Percentiles rank a stretch among this genome's conserved stretches.
These are phyloP conservation scores for Astreopora myriophthalma DNA, from an alignment of 64 coral and sea anemone species.

Conservation along the genomic window DNA sequence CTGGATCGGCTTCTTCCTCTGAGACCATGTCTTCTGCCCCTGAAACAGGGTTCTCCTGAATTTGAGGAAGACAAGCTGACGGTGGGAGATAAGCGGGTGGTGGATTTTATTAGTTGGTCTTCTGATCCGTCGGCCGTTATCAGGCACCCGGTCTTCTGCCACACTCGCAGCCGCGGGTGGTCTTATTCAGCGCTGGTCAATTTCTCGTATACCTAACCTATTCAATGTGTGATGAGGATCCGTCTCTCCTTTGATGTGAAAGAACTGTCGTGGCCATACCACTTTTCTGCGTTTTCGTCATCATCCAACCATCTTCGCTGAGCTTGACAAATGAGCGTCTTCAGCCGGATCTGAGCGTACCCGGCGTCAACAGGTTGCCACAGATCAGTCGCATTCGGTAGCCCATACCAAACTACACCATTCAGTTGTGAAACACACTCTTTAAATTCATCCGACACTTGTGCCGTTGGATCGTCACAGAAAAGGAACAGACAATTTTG, in stretches of 20 bases:
- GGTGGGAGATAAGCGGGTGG: conserved; percentile 28
- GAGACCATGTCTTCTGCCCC: not conserved
- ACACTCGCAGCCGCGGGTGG: conserved; percentile 33
- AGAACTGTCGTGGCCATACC: conserved; percentile 12
- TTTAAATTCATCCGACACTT: conserved; percentile 40
- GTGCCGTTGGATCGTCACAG: conserved; percentile 25
- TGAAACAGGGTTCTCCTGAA: conserved; percentile 20
- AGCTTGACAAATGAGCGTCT: conserved; percentile 13
- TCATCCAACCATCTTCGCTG: conserved; percentile 53
- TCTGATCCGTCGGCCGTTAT: conserved; percentile 14
- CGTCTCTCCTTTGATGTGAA: conserved; percentile 54
- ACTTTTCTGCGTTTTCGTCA: conserved; percentile 37
- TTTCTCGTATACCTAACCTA: conserved; percentile 46
- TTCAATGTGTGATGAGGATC: no score
- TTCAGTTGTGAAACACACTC: conserved; percentile 2
- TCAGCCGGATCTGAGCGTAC: conserved; percentile 23
- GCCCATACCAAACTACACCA: conserved; percentile 53
- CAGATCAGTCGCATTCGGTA: conserved; percentile 12
- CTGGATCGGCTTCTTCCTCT: not conserved
- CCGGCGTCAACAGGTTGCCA: conserved; percentile 59
- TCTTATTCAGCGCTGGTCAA: conserved; percentile 25
- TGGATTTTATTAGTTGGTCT: conserved; percentile 11
- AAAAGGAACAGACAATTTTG: conserved; percentile 16
- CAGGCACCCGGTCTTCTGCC: conserved; percentile 36
- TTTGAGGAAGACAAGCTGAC: conserved; percentile 43